Base-by-base conservation (phyloP, 2,797 vertebrate species). In the Adelosebastes latens region DNA sequence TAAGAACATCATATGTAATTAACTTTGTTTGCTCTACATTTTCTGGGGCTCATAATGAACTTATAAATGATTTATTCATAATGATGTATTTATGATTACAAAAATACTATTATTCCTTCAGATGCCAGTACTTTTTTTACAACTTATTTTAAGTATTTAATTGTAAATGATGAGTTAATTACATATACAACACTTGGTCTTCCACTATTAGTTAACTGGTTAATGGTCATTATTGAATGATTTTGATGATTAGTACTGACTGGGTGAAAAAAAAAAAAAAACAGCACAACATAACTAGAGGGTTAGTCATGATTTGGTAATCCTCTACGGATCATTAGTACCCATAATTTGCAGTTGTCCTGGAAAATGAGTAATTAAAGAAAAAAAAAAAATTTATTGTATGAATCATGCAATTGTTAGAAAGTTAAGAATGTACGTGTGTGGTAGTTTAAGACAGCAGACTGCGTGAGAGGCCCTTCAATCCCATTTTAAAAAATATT, bases 301-400 rank as follows among this genome's bases (percentile, higher is more conserved):
- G 11, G 29, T 82, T 81, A 82, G 62, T 83, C 72, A 62, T 80
- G 36, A 86, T 55, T 81, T 79, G n/a, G 52, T 86, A 87, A 92
- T 89, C 52, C 72, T 83, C 79, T 72, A 75, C 84, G 87, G 81
- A 90, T 90, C 76, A 89, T 89, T 90, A 82, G 60, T 69, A 73
- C 70, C 60, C 65, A 46, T 67, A 79, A 77, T 68, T 91, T 36
- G 69, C 59, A 82, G 42, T 4, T 87, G 75, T 90, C 71, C 72
- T 72, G 22, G 56, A 87, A 87, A 84, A 91, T 83, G 24, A 77
- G 61, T 34, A 62, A 84, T 87, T 77, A 75, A 25, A 53, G 53
- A 68, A 59, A 64, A 22, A 71, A 56, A 78, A 88, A n/a, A 22
- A 66, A 56, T 25, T 25, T 6, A 32, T 64, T 18, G 18, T 74